These are phyloP conservation scores for Cheilosia vernalis DNA, from an alignment of 2,888 invertebrate genomes.

Conservation along the genomic window DNA sequence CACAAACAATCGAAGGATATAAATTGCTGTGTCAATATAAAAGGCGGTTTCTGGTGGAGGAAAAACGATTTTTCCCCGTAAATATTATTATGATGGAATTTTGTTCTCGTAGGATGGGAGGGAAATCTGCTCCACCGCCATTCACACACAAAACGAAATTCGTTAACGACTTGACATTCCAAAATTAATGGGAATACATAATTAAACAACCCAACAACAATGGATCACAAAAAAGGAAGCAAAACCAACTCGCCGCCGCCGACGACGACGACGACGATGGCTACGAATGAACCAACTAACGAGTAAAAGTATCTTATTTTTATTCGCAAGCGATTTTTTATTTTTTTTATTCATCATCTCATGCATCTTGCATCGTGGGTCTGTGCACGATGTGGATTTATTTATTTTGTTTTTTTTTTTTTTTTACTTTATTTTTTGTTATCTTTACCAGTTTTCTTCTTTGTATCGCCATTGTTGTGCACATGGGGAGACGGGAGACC, in stretches of 20 bases:
- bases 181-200: conserved; percentile 83
- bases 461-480: conserved; percentile 68
- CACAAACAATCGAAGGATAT: conserved; percentile 12
- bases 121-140: conserved; percentile 53
- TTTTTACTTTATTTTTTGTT: conserved; percentile 20
- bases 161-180: conserved; percentile 81
- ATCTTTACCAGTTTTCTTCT: conserved; percentile 42
- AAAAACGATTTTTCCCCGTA: conserved; percentile 38
- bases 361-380: conserved; percentile 74
- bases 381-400: conserved; percentile 67
- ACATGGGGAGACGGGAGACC: conserved; percentile 69
- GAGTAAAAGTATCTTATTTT: conserved; percentile 75
- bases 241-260: conserved; percentile 53
- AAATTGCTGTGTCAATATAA: conserved; percentile 19
- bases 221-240: conserved; percentile 72
- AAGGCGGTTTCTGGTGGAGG: conserved; percentile 1
- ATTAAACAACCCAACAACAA: conserved; percentile 80
- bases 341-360: conserved; percentile 49
- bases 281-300: conserved; percentile 65
- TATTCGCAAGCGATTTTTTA: conserved; percentile 66
- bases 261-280: conserved; percentile 6
- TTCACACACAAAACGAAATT: conserved; percentile 67
- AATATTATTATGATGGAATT: neutral
- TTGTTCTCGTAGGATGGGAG: neutral
- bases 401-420: conserved; percentile 36